A percentile compares a stretch with the other conserved stretches of the same genome.
Evolutionary conservation across 1,140 invertebrate genomes (phyloP).

Genomic region (Brachystomella parvula): DNA sequence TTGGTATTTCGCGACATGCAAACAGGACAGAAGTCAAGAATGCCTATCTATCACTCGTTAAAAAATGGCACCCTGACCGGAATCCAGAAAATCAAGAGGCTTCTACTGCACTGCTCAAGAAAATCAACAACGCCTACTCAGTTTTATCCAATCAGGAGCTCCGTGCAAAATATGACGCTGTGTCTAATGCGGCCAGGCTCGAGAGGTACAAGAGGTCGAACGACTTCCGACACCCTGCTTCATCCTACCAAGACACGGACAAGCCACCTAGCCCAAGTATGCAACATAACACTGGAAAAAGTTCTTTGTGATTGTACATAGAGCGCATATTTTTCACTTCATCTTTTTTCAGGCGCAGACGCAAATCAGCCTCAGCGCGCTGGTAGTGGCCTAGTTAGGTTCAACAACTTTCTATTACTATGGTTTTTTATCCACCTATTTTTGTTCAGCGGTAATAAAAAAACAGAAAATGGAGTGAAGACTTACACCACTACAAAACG

Average conservation of each 20-base stretch:
- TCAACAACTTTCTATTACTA: not conserved
- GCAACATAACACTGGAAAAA: not conserved
- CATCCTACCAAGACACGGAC: too few species aligned
- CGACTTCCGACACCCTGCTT: not conserved
- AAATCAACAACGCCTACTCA: not conserved
- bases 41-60: not conserved
- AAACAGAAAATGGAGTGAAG: not conserved
- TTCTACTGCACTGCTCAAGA: not conserved
- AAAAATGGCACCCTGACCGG: not conserved
- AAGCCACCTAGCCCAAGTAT: not conserved
- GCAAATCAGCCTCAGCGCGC: not conserved
- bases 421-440: not conserved
- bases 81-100: not conserved
- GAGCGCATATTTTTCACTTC: not conserved
- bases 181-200: too few species aligned
- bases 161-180: not conserved
- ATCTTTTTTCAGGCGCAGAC: not conserved
- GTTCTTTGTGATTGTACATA: not conserved
- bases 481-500: not conserved
- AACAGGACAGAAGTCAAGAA: not conserved
- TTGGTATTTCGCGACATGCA: constrained; percentile 1
- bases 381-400: not conserved
- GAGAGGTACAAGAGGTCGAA: not conserved
- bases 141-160: not conserved
- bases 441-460: not conserved